Conservation (phyloP, 1,140 invertebrate species). For the Myzus persicae region DNA sequence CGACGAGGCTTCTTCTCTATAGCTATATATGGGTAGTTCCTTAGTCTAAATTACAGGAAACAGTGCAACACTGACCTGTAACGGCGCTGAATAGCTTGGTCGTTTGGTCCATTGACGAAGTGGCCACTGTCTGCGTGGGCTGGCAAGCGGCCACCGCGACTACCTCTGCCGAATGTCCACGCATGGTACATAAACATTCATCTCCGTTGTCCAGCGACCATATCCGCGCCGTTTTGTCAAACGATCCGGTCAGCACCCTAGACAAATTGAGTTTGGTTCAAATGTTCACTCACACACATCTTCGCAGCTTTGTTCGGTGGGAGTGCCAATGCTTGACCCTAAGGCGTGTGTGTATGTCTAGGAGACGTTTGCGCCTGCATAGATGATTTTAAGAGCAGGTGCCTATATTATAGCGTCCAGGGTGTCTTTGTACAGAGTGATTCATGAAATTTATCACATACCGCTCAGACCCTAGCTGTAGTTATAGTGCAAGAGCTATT, state of each 20-base stretch:
- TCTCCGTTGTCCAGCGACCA: slow-evolving; percentile 75
- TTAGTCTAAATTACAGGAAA: not conserved
- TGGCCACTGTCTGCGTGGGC: slow-evolving; percentile 70
- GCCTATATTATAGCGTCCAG: not conserved
- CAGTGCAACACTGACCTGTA: slow-evolving; percentile 65
- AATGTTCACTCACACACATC: not conserved
- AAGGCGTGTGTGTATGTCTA: not conserved
- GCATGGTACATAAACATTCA: slow-evolving; percentile 72
- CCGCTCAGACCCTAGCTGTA: no score
- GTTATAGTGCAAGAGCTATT: no score
- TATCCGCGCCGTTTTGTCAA: slow-evolving; percentile 79
- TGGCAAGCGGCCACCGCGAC: slow-evolving; percentile 75
- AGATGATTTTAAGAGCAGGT: not conserved
- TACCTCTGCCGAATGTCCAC: slow-evolving; percentile 78
- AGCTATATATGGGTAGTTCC: not conserved
- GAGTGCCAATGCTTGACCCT: no score
- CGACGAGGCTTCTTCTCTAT: not conserved
- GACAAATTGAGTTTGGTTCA: not conserved
- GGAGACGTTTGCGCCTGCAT: not conserved
- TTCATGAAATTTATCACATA: not conserved
- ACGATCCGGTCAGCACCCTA: slow-evolving; percentile 78
- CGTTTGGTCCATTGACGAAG: slow-evolving; percentile 79
- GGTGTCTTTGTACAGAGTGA: not conserved
- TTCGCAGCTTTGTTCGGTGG: not conserved
- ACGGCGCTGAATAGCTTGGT: slow-evolving; percentile 76